Base-by-base conservation (phyloP, 2,113 vertebrate species). In the Phaethon lepturus region DNA sequence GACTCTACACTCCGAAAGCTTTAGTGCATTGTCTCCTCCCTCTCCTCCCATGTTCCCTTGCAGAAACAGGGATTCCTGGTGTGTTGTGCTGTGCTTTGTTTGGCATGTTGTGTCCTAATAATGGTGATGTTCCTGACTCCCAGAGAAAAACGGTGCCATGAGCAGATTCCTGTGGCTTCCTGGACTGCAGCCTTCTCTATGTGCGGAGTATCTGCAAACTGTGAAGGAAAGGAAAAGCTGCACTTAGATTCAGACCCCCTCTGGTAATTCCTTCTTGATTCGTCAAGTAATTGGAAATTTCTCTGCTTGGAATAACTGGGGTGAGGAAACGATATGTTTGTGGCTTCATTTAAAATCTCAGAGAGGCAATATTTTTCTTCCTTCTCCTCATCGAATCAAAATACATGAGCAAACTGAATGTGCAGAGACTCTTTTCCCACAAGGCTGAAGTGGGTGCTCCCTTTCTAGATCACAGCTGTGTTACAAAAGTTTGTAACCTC, bases 221-320 rank as follows among this genome's bases (percentile, higher is more conserved):
- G 16, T 13, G 38, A 15, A 82, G 53, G 64, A 69, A 91, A 49
- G 69, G 62, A 76, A 85, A 87, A 73, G 77, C 71, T 85, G 74
- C 69, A 6, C 68, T 86, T 67, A 62, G 50, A n/a, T 66, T 88
- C 83, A 78, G 59, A 69, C 35, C 62, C 84, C 69, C 74, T 92
- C 66, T 73, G 74, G 81, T 76, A 82, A 72, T 19, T 88, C 87
- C 55, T 63, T 90, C 73, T 81, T 66, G 44, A 76, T 87, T 82
- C 82, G 66, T 53, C 83, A 93, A 86, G 75, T 80, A 90, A 86
- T 90, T 91, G 79, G 80, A 92, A 78, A 87, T 82, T 62, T 93
- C 35, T 95, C 80, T 93, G 24, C 35, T 40, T 87, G 60, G 38
- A 93, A 45, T 87, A 95, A 77, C 55, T 47, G 58, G 26, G 13